Evolutionary conservation across 2,888 invertebrate species (phyloP), one percentile per base, ranked within the genome.

Genomic region (Clostera curtula): DNA sequence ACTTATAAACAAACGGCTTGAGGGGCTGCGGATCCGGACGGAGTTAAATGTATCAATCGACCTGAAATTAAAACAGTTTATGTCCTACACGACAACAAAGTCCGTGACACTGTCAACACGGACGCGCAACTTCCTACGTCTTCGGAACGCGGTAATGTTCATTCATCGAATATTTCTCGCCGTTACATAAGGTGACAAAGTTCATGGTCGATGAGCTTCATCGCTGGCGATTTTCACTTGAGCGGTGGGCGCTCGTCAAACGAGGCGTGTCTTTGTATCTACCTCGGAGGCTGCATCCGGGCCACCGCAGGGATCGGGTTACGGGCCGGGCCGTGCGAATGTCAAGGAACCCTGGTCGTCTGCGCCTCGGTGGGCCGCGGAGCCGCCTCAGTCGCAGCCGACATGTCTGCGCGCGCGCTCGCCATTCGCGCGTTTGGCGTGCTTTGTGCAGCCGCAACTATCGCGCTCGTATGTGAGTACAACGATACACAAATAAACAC

Each of bases 221-320:
- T 53, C 58, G 46, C 40, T 52, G 57, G 54, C 58, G 45, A 60
- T 66, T 66, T 73, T 69, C 67, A 63, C 64, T 67, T 49, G 51
- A 60, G 46, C 51, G 49, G 45, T 61, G 40, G 57, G 56, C 58
- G 57, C 41, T 58, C 52, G 56, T 45, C 58, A 60, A 65, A 64
- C 68, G 58, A 70, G 73, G 74, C 67, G 75, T 59, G 70, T 69
- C 73, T 69, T 74, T 70, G 75, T 74, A 74, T 67, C 69, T 71
- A 71, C 62, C 61, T 56, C 66, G 66, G 71, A 75, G 79, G 71
- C 77, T 74, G 79, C 76, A 80, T 80, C 80, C 82, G 80, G 82
- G 75, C 79, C 72, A 65, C 59, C 54, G 63, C 63, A 68, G 72
- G 73, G 73, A 69, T 66, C 73, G 51, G 56, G 66, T 66, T 66